Evolutionary conservation across 2,888 invertebrate species (phyloP).

Genomic region (Idaea straminata): DNA sequence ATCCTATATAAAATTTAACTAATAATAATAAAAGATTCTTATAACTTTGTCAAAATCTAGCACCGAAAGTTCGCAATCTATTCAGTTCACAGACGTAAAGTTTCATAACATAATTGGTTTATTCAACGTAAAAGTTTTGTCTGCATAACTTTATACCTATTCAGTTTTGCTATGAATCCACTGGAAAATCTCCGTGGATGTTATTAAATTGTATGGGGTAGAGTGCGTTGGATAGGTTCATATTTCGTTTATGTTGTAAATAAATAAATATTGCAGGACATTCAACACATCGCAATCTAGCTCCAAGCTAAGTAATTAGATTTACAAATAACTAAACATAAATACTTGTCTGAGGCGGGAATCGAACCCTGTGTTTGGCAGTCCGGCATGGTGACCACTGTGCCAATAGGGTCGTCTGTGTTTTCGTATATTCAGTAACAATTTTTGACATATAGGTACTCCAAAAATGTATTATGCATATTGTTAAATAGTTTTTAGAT

Average conservation of each 20-base stretch:
- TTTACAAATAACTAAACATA: too few relatives aligned
- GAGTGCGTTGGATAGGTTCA: conserved; percentile 35
- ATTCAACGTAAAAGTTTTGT: conserved; percentile 21
- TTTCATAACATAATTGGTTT: conserved; percentile 10
- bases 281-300: too few relatives aligned
- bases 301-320: too few relatives aligned
- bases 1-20: background rate
- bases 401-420: too few relatives aligned
- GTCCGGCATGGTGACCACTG: too few relatives aligned
- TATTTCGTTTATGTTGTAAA: conserved; percentile 29
- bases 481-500: background rate
- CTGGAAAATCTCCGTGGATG: conserved; percentile 20
- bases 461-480: background rate
- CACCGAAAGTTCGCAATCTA: conserved; percentile 1
- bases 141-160: conserved; percentile 18
- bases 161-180: conserved; percentile 19
- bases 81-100: conserved; percentile 1
- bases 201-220: conserved; percentile 48
- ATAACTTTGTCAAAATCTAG: conserved; percentile 3
- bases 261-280: too few relatives aligned
- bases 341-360: too few relatives aligned
- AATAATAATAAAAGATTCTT: conserved; percentile 8
- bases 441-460: conserved; percentile 7
- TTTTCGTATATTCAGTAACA: background rate
- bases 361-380: too few relatives aligned